phyloP scores from a whole-genome alignment of 1,140 invertebrate genomes.

The Formica exsecta region DNA sequence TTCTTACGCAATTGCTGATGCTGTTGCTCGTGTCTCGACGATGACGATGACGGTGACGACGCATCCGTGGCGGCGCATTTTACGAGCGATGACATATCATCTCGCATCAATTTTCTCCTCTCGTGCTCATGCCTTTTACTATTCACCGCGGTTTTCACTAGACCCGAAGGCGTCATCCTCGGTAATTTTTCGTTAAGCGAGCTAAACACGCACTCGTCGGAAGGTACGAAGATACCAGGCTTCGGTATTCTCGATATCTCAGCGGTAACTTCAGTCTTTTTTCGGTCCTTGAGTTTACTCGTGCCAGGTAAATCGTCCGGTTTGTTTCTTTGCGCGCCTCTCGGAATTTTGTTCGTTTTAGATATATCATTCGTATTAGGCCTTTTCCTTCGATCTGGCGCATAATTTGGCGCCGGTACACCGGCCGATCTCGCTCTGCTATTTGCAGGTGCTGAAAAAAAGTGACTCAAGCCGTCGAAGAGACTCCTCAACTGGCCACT shows the following conservation, averaged over 20 bases:
- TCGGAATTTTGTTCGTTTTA: conserved; percentile 63
- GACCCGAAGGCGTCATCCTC: conserved; percentile 88
- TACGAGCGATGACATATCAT: conserved; percentile 80
- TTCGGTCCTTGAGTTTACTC: conserved; percentile 63
- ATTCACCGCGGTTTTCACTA: conserved; percentile 90
- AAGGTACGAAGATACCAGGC: conserved; percentile 81
- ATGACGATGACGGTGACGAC: neutral
- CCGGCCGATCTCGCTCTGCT: conserved; percentile 86
- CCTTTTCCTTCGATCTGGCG: conserved; percentile 85
- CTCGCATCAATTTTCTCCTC: conserved; percentile 81
- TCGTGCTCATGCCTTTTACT: conserved; percentile 88
- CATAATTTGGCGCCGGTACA: conserved; percentile 86
- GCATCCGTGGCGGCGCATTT: conserved; percentile 72
- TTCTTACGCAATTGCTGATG: conserved; percentile 68
- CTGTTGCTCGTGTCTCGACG: conserved; percentile 48
- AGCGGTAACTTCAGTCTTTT: conserved; percentile 33
- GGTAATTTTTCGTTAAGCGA: conserved; percentile 74
- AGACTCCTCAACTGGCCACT: conserved; percentile 91
- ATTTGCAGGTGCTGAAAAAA: conserved; percentile 90
- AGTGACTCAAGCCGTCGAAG: conserved; percentile 94
- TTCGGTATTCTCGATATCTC: conserved; percentile 72
- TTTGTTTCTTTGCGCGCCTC: conserved; percentile 55
- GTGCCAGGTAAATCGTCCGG: conserved; percentile 32
- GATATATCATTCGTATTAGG: conserved; percentile 71
- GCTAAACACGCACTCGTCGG: conserved; percentile 73